These are phyloP conservation scores for Neodontobutis hainanensis DNA, from an alignment of 2,113 vertebrate genomes.

Conservation along the genomic window DNA sequence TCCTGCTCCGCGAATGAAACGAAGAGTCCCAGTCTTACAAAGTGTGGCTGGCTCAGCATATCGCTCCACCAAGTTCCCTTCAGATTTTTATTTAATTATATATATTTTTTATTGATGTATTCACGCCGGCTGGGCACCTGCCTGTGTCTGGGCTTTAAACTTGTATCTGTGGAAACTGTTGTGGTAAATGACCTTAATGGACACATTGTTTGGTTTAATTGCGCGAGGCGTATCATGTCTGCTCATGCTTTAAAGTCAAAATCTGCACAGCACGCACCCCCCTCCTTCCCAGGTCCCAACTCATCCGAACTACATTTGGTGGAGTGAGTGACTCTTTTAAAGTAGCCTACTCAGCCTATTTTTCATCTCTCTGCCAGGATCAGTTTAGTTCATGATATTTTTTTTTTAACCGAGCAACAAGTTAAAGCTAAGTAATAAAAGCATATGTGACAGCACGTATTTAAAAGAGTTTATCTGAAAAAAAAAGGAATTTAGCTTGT, in stretches of 20 bases:
- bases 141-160: constrained; percentile 7
- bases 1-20: constrained; percentile 18
- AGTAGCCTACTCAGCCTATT: constrained; percentile 1
- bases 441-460: neutral
- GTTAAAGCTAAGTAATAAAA: constrained; percentile 11
- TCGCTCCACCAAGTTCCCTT: constrained; percentile 28
- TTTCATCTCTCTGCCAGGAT: neutral
- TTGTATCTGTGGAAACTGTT: constrained; percentile 14
- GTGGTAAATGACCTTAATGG: constrained; percentile 7
- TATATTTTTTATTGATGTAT: neutral
- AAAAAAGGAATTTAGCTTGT: too few species aligned
- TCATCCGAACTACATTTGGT: constrained; percentile 40
- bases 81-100: neutral
- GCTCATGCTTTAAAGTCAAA: constrained; percentile 20
- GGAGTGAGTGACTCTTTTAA: constrained; percentile 16
- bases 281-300: neutral
- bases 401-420: constrained; percentile 49
- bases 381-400: neutral
- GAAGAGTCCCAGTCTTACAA: constrained; percentile 38
- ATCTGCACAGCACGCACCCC: constrained; percentile 16
- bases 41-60: constrained; percentile 28
- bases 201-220: constrained; percentile 40
- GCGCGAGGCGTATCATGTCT: constrained; percentile 32
- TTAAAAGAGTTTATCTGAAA: too few species aligned
- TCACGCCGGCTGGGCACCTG: neutral